Conservation (phyloP, 2,113 vertebrate genomes). For the Pedionomus torquatus region DNA sequence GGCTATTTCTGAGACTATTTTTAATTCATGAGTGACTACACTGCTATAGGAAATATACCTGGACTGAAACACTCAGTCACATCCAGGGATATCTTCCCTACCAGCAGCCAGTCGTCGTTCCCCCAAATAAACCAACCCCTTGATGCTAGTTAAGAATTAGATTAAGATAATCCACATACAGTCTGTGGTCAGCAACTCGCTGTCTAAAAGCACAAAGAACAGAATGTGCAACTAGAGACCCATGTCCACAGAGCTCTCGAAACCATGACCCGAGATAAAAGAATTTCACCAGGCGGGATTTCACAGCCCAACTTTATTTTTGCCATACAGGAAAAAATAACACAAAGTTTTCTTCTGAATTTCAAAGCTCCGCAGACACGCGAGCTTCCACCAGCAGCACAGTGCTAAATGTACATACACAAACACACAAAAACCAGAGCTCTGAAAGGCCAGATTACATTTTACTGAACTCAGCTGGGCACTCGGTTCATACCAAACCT, state of each 20-base stretch:
- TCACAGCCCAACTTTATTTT: neutral
- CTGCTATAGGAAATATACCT: neutral
- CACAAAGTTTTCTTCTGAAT: neutral
- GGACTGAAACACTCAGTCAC: neutral
- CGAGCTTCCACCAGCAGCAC: neutral
- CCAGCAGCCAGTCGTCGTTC: neutral
- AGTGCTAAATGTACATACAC: neutral
- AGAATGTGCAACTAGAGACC: neutral
- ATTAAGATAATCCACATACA: neutral
- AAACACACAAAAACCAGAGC: fast-evolving
- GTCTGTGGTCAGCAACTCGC: neutral
- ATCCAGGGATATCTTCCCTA: neutral
- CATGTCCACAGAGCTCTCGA: neutral
- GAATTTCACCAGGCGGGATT: neutral
- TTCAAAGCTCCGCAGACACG: neutral
- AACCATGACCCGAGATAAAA: neutral
- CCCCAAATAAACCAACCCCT: neutral
- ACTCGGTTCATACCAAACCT: neutral
- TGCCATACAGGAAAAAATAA: neutral
- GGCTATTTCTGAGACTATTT: neutral
- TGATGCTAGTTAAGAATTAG: neutral
- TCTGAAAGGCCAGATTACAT: neutral
- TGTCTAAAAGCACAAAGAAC: neutral
- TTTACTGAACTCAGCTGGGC: neutral
- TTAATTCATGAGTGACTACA: neutral